Evolutionary conservation across 2,113 vertebrate species (phyloP), one percentile per base, ranked within the genome.

Genomic region (Leucoraja erinaceus): DNA sequence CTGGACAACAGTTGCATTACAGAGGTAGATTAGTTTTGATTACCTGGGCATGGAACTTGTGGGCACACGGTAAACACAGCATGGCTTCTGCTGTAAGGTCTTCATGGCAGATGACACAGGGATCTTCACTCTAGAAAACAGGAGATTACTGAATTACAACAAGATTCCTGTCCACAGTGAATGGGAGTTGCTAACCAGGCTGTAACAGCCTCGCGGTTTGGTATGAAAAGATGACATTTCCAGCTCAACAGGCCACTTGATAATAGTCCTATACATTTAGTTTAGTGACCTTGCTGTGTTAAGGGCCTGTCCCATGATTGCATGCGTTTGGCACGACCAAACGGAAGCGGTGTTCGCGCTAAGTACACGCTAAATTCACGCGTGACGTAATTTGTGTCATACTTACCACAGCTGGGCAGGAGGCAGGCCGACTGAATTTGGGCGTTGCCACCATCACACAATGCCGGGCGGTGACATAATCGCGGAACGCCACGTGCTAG

Each of bases 1-100:
- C 38, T 3, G 38, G 38, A 47, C 38, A 0, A 47, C 38, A 47
- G 1, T 47, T 47, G 3, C 38, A 3, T 47, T 47, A 47, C 38
- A 31, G 5, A 70, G 20, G 7, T 72, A 72, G 22, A 5, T 72
- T 72, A 20, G 16, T 72, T 72, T 72, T 5, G 2, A 20, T 92
- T 94, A 95, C 95, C 94, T 95, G 94, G 92, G 94, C 93, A 12
- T 95, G 95, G 75, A 95, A 95, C 93, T 95, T 95, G 93, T 95
- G 95, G 31, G 95, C 94, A 93, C 95, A 95, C 93, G 95, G 94
- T 75, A 95, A 95, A 93, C 94, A 93, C 63, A 94, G 94, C 76
- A 94, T 94, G 76, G 94, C 94, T 93, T 95, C 95, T 94, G 94
- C 93, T 94, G 95, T 93, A 4, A 95, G 93, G 93, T 94, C 94